A percentile compares a stretch with the other conserved stretches of the same genome.
Evolutionary conservation across 1,140 invertebrate genomes (phyloP).

Genomic region (Aphaenogaster floridana): DNA sequence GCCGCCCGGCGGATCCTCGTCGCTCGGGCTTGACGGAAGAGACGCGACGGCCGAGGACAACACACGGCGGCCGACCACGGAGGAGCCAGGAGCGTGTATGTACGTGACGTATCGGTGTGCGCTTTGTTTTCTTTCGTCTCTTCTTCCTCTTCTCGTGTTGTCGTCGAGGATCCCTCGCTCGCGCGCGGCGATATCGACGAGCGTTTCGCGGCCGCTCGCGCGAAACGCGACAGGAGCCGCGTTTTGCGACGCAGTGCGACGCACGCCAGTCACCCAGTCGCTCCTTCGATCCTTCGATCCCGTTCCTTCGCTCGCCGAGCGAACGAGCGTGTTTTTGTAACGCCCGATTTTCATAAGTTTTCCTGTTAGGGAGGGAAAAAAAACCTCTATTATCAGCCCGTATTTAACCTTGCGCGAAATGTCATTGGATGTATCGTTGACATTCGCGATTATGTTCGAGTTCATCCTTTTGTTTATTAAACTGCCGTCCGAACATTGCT

Average conservation of each 20-base stretch:
- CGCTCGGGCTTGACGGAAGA: neutral
- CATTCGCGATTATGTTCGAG: neutral
- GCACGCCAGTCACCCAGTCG: neutral
- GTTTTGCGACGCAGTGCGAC: slow-evolving; percentile 31
- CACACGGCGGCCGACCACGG: neutral
- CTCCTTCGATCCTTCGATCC: neutral
- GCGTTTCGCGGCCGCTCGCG: neutral
- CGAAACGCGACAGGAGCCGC: neutral
- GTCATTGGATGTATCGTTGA: neutral
- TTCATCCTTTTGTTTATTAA: neutral
- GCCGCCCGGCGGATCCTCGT: neutral
- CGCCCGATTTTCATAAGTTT: neutral
- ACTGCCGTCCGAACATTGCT: neutral
- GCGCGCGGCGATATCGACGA: neutral
- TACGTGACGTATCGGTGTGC: slow-evolving; percentile 2
- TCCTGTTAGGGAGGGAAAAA: neutral
- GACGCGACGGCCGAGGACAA: neutral
- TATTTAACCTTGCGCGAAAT: slow-evolving; percentile 11
- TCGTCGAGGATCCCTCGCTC: neutral
- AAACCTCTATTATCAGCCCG: slow-evolving; percentile 14
- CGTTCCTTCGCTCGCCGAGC: neutral
- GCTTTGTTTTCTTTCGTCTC: slow-evolving; percentile 27
- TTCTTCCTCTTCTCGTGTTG: neutral
- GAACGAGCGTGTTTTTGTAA: neutral
- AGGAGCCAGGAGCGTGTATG: neutral